Conservation (phyloP, 2,113 vertebrate genomes). For the Bos javanicus region DNA sequence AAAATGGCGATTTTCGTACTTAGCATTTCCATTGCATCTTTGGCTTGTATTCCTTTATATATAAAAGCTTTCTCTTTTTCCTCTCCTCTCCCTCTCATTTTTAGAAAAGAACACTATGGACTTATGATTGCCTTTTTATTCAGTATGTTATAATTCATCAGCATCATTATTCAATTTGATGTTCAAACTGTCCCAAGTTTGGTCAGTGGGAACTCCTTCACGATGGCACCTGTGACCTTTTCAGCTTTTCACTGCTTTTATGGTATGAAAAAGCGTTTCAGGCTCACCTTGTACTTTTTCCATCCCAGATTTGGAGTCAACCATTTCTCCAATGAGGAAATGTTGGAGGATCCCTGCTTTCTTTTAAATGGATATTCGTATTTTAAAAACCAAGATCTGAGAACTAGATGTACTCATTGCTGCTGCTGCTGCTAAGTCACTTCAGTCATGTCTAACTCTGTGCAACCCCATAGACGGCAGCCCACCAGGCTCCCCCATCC, state of each 20-base stretch:
- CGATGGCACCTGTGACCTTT: background rate
- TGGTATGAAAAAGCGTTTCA: background rate
- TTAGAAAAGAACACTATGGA: background rate
- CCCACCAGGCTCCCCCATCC: background rate
- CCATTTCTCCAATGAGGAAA: background rate
- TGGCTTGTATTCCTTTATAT: background rate
- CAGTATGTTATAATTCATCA: background rate
- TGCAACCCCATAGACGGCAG: no score
- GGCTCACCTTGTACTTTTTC: background rate
- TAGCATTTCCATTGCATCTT: background rate
- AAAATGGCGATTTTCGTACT: background rate
- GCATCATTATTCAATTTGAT: background rate
- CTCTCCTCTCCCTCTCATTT: background rate
- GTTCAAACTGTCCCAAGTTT: background rate
- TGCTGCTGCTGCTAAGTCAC: background rate
- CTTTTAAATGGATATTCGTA: background rate
- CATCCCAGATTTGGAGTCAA: background rate
- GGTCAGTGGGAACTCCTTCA: background rate
- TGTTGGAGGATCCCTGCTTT: background rate
- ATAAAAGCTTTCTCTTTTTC: background rate
- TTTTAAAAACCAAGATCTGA: background rate
- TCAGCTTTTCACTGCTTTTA: background rate
- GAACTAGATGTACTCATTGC: background rate
- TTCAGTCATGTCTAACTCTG: background rate
- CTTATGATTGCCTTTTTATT: background rate